These are phyloP conservation scores for Anser cygnoides DNA, from an alignment of 2,113 vertebrate species.

Conservation along the genomic window DNA sequence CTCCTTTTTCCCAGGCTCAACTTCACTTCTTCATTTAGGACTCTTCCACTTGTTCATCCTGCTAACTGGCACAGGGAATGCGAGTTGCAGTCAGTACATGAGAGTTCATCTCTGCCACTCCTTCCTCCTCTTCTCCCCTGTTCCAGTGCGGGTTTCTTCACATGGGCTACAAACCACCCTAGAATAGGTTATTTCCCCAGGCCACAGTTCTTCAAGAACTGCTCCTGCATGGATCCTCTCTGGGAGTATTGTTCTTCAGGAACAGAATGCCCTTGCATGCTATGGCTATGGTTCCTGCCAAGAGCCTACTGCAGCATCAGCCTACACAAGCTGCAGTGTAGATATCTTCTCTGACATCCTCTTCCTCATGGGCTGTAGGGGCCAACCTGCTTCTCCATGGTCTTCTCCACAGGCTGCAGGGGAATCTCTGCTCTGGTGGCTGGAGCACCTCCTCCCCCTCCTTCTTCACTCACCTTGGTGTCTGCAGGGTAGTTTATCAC, in stretches of 20 bases:
- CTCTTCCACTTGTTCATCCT: not conserved
- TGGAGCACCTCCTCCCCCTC: not conserved
- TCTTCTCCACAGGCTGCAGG: not conserved
- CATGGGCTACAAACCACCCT: too few relatives aligned
- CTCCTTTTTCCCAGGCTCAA: not conserved
- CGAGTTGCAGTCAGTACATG: not conserved
- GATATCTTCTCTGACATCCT: rapidly evolving
- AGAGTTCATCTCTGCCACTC: rapidly evolving
- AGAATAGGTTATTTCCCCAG: too few relatives aligned
- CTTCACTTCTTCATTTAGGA: not conserved
- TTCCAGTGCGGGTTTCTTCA: rapidly evolving
- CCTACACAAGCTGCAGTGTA: not conserved
- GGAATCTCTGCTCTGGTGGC: not conserved
- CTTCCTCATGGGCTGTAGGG: not conserved
- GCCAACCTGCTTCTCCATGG: not conserved
- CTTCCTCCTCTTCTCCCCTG: not conserved
- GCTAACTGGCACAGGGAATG: too few relatives aligned
- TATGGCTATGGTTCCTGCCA: too few relatives aligned
- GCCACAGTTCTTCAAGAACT: too few relatives aligned
- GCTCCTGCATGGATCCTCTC: too few relatives aligned
- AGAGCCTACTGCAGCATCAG: too few relatives aligned
- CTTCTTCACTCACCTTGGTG: not conserved
- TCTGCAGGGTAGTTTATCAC: not conserved
- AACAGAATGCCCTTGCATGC: too few relatives aligned
- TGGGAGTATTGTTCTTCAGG: too few relatives aligned